phyloP scores from a whole-genome alignment of 2,113 vertebrate genomes.

The Raphicerus campestris region DNA sequence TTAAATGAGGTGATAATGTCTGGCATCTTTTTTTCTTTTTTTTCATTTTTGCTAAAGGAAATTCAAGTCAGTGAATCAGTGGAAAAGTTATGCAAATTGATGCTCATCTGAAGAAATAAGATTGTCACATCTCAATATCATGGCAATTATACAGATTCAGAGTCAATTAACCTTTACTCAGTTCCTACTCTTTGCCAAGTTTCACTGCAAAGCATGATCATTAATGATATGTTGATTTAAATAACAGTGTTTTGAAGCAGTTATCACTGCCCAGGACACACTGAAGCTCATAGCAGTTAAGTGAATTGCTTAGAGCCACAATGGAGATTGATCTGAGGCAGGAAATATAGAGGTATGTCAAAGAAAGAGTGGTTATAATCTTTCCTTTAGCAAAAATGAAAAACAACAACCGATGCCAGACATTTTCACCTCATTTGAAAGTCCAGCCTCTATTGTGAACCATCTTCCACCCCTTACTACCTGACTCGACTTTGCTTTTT shows the following conservation, averaged over 20 bases:
- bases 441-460: background rate
- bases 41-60: background rate
- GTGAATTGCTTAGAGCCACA: background rate
- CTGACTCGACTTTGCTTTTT: background rate
- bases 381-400: background rate
- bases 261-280: background rate
- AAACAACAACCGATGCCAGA: background rate
- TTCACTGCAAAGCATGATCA: background rate
- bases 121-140: background rate
- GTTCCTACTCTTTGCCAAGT: background rate
- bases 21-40: background rate
- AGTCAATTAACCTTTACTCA: slow-evolving; percentile 34
- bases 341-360: background rate
- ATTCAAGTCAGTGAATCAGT: background rate
- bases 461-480: background rate
- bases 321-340: background rate
- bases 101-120: background rate
- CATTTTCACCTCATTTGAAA: background rate
- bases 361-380: background rate
- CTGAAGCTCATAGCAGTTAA: background rate
- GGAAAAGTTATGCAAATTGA: background rate
- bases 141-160: background rate
- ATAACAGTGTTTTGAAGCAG: background rate
- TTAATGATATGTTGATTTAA: slow-evolving; percentile 7
- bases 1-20: background rate